A percentile compares a stretch with the other conserved stretches of the same genome.
Evolutionary conservation across 1,140 invertebrate species (phyloP).

Genomic region (Oppia nitens): DNA sequence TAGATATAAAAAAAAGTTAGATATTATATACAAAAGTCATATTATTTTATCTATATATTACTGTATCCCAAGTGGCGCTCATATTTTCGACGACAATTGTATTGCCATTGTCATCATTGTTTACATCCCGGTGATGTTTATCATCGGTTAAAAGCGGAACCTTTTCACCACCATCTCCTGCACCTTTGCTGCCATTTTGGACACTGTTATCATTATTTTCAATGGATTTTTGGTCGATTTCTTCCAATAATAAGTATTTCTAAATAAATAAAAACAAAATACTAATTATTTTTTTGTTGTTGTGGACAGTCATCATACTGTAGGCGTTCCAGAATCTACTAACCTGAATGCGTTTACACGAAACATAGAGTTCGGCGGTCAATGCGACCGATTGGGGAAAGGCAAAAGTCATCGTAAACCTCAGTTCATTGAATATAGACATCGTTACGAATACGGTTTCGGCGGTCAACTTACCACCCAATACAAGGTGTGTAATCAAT

Average conservation of each 20-base stretch:
- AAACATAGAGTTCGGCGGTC: conserved; percentile 9
- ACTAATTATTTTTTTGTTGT: too few relatives aligned
- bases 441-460: conserved; percentile 58
- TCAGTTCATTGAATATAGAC: conserved; percentile 41
- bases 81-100: neutral
- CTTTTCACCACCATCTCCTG: too few relatives aligned
- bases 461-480: conserved; percentile 43
- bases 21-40: too few relatives aligned
- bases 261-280: neutral
- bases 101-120: neutral
- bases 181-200: neutral
- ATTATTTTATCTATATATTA: neutral
- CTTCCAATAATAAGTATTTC: conserved; percentile 6
- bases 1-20: too few relatives aligned
- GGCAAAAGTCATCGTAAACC: conserved; percentile 31
- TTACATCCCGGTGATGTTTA: too few relatives aligned
- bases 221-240: neutral
- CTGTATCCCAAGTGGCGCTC: conserved; percentile 1
- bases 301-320: neutral
- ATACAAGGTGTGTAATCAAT: conserved; percentile 44
- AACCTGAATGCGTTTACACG: conserved; percentile 9
- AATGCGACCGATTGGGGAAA: conserved; percentile 10
- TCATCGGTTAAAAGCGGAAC: too few relatives aligned
- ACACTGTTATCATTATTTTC: neutral
- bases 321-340: neutral